Percentiles rank a stretch among this genome's conserved stretches.
Evolutionary conservation across 2,888 invertebrate genomes (phyloP).

Genomic region (Trissonchulus latispiculum): DNA sequence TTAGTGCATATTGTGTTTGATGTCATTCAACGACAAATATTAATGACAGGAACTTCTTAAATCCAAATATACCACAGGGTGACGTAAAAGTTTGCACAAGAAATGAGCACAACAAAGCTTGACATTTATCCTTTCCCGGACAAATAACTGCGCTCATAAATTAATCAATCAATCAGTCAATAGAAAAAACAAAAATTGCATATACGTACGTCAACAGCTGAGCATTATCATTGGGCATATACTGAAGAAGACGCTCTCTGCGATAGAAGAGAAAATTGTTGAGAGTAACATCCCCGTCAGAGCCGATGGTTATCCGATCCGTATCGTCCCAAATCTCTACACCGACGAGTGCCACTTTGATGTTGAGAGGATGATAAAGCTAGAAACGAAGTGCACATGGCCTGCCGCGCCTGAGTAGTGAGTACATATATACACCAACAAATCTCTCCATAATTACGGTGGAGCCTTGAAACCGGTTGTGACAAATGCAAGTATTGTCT

Average conservation of each 20-base stretch:
- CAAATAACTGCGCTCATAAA: too few species aligned
- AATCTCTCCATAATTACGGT: too few species aligned
- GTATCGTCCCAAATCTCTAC: conserved; percentile 86
- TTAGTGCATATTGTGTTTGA: too few species aligned
- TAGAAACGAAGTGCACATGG: conserved; percentile 48
- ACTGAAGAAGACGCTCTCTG: conserved; percentile 61
- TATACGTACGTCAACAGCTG: conserved; percentile 79
- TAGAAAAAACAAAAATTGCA: too few species aligned
- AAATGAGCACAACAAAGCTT: background rate
- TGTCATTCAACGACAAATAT: conserved; percentile 2
- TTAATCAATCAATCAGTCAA: too few species aligned
- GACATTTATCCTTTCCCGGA: too few species aligned
- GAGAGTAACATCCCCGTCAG: conserved; percentile 75
- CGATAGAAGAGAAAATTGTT: conserved; percentile 83
- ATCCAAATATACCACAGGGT: background rate
- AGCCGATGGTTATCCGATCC: conserved; percentile 69
- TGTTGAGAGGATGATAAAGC: conserved; percentile 87
- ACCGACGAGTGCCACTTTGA: conserved; percentile 86
- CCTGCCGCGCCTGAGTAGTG: too few species aligned
- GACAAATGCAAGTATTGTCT: too few species aligned
- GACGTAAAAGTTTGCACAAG: background rate
- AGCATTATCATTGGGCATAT: conserved; percentile 91
- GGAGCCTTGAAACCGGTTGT: too few species aligned
- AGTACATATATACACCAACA: too few species aligned
- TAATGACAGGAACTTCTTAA: background rate